Percentiles rank a stretch among this genome's conserved stretches.
Evolutionary conservation across 2,797 vertebrate species (phyloP).

Genomic region (Gallinago stenura): DNA sequence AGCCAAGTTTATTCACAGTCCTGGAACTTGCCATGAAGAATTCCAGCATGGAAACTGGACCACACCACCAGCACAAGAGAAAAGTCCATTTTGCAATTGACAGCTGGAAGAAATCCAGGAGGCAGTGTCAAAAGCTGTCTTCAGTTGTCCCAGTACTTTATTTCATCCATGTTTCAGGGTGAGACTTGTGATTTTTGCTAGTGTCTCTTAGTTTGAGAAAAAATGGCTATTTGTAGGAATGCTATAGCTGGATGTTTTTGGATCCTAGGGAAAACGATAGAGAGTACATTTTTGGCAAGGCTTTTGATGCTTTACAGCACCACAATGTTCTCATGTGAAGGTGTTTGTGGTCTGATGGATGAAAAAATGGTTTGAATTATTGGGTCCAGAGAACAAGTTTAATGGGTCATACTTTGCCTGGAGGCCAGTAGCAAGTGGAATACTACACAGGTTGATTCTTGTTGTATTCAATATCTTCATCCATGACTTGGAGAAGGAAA

Average conservation of each 20-base stretch:
- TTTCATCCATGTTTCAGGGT: neutral
- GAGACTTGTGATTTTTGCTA: neutral
- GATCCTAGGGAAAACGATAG: neutral
- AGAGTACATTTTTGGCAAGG: neutral
- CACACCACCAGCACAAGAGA: neutral
- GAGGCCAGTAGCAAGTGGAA: neutral
- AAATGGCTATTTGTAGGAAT: neutral
- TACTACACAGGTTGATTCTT: neutral
- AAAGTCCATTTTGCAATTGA: neutral
- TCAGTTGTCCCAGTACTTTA: neutral
- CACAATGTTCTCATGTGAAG: neutral
- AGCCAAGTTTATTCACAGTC: neutral
- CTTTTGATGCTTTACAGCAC: neutral
- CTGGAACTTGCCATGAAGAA: neutral
- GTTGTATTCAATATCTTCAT: neutral
- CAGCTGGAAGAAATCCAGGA: conserved; percentile 10
- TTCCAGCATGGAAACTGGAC: neutral
- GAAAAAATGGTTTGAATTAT: neutral
- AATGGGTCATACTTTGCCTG: neutral
- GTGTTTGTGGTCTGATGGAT: neutral
- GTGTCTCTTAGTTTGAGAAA: neutral
- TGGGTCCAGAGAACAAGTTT: neutral
- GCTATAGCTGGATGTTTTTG: neutral
- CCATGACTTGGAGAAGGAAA: neutral
- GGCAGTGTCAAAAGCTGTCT: conserved; percentile 19